Percentiles rank a stretch among this genome's conserved stretches.
Conservation (phyloP, 2,888 invertebrate genomes). For the Cactoblastis cactorum region DNA sequence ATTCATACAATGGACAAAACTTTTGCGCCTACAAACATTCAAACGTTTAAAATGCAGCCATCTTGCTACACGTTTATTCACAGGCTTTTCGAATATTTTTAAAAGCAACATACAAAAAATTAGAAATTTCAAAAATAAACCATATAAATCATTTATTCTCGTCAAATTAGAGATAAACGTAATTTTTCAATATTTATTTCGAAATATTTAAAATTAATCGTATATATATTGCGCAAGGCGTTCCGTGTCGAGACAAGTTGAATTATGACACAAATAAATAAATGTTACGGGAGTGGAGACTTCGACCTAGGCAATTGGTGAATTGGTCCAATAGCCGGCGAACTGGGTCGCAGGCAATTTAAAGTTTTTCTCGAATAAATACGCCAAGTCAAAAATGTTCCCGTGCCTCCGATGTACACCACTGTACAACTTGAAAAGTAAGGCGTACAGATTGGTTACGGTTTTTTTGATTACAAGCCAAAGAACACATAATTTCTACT, state of each 20-base stretch:
- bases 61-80: not conserved
- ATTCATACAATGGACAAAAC: too few species aligned
- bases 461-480: not conserved
- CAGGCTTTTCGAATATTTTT: not conserved
- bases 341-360: conserved; percentile 75
- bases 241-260: conserved; percentile 32
- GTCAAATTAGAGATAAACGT: too few species aligned
- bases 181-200: too few species aligned
- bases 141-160: not conserved
- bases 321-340: conserved; percentile 62
- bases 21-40: not conserved
- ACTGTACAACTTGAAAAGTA: conserved; percentile 37
- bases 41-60: not conserved
- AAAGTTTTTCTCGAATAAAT: conserved; percentile 74
- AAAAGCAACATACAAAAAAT: too few species aligned
- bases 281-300: conserved; percentile 46
- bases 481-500: not conserved
- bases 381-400: conserved; percentile 60
- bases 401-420: conserved; percentile 43
- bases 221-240: conserved; percentile 6
- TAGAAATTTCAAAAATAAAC: not conserved
- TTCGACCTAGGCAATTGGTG: conserved; percentile 54
- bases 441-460: conserved; percentile 16
- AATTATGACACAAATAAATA: conserved; percentile 42
- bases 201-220: not conserved